Evolutionary conservation across 2,888 invertebrate genomes (phyloP), one percentile per base, ranked within the genome.

Genomic region (Netelia inedita): DNA sequence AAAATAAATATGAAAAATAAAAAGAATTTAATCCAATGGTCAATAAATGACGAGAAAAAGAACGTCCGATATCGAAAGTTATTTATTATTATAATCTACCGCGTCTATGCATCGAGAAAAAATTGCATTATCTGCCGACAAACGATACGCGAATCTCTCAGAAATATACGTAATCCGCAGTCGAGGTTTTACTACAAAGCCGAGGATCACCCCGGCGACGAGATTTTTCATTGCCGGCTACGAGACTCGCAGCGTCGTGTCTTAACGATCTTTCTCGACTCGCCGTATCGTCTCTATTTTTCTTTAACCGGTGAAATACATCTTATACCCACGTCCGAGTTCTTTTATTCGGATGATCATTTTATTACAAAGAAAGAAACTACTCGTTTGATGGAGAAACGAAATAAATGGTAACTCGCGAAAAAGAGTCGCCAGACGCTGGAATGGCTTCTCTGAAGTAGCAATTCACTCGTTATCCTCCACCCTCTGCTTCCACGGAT

Each of bases 191-290:
- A 66, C 53, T 28, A 11, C 78, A 69, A 75, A 73, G 66, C 61
- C 66, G 46, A 55, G 76, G 14, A 71, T 28, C 66, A 53, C 46
- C 69, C 46, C 19, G 50, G 19, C 16, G 46, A 68, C 69, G 71
- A 71, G 74, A 50, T 21, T 59, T 21, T 84, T 80, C 80, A 80
- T 84, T 76, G 80, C 59, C 55, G 53, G 53, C 55, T 68, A 63
- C n/a, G 50, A 57, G 74, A 53, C 65, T 79, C 68, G 46, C 72
- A 28, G 53, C 57, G 75, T 41, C 43, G 21, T 68, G 41, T 57
- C 23, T n/a, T 19, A 55, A 74, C 69, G 35, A 50, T 61, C 41
- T 55, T 41, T 16, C 53, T 46, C 16, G 14, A 72, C 19, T n/a
- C 3, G 3, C 28, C 55, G 55, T n/a, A 16, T 55, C 19, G 19